Base-by-base conservation (phyloP, 2,113 vertebrate species). In the Podarcis muralis region DNA sequence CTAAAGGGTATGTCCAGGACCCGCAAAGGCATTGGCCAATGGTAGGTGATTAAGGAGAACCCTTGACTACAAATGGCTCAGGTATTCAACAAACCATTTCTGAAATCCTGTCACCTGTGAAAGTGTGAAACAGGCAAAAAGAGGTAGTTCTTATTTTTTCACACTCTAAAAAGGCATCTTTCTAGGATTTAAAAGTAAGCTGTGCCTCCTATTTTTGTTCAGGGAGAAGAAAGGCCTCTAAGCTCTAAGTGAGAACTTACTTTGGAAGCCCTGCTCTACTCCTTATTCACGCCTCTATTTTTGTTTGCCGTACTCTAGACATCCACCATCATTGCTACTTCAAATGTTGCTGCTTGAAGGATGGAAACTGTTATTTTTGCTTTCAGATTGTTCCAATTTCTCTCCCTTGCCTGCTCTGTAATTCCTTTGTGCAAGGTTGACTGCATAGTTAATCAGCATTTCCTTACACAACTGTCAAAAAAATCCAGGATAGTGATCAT, bases 261-360 rank as follows among this genome's bases (percentile, higher is more conserved):
- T 81, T 27, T 13, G 18, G 43, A 80, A 53, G 23, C 22, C 80
- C 13, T 48, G 7, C 57, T 8, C 53, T 85, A 0, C 1, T 66
- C 22, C 40, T 15, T 7, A 20, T 76, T 13, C 71, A 32, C 23
- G 25, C 37, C 65, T 69, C 1, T 77, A 48, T n/a, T 32, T 76
- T 83, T 91, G 84, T 48, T 89, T 72, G 2, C 25, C 82, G 40
- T 59, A 23, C 23, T 66, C 12, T 2, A 66, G 69, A 66, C 57
- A 86, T 43, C 22, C n/a, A 6, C 37, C 16, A 16, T 32, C n/a
- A 11, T 5, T 68, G 1, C 62, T 37, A 71, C n/a, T 40, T 5
- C 87, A 76, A 91, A 6, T 62, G 37, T 11, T 40, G 76, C 7
- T 0, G 0, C 9, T 4, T 69, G 3, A 0, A 0, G 57, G 35